Evolutionary conservation across 92 coral and sea anemone species (phyloP).

Genomic region (Zoanthus solanderi): DNA sequence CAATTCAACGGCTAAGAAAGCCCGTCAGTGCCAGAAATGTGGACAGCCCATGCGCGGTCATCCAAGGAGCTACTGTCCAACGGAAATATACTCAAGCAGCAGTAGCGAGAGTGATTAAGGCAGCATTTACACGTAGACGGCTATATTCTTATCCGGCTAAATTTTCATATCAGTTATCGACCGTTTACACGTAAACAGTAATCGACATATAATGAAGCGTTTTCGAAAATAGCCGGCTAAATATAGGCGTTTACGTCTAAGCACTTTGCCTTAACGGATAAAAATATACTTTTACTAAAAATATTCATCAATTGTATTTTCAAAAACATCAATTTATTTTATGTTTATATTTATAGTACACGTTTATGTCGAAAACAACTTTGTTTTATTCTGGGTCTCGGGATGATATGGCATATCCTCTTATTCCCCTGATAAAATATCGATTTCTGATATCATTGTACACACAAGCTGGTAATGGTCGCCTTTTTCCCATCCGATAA

Average conservation of each 20-base stretch:
- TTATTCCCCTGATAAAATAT: too few relatives aligned
- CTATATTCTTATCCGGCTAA: too few relatives aligned
- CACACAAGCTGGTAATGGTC: not conserved
- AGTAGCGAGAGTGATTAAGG: not conserved
- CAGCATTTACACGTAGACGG: too few relatives aligned
- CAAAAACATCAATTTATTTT: not conserved
- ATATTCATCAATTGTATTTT: not conserved
- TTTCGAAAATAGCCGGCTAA: too few relatives aligned
- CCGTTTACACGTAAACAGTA: too few relatives aligned
- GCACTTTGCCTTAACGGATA: too few relatives aligned
- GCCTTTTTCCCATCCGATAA: slow-evolving; percentile 2
- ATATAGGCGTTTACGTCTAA: too few relatives aligned
- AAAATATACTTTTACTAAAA: too few relatives aligned
- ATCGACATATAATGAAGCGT: too few relatives aligned
- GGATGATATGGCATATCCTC: too few relatives aligned
- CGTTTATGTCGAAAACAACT: not conserved
- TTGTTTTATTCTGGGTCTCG: not conserved
- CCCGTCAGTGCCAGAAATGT: not conserved
- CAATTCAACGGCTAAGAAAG: not conserved
- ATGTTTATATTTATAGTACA: not conserved
- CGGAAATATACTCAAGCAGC: not conserved
- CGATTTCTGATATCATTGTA: too few relatives aligned
- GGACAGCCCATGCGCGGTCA: not conserved
- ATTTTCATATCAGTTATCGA: too few relatives aligned
- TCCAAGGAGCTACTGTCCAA: not conserved